Evolutionary conservation across 2,113 vertebrate species (phyloP).

Genomic region (Leucopternis melanops): DNA sequence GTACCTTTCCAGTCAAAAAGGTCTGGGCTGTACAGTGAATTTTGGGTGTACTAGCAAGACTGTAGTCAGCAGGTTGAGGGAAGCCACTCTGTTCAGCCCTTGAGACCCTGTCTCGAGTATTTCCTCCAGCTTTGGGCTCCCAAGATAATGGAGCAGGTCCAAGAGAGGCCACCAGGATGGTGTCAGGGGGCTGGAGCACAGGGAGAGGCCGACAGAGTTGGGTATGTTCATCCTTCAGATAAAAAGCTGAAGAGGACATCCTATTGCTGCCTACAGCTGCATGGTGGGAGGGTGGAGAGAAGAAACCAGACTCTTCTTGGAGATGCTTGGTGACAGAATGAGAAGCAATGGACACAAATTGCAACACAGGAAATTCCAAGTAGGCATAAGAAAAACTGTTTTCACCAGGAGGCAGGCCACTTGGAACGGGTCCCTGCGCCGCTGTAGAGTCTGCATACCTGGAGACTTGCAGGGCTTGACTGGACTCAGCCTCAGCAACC

Average conservation of each 20-base stretch:
- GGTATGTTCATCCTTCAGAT: background rate
- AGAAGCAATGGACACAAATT: background rate
- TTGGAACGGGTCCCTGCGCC: background rate
- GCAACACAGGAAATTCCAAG: background rate
- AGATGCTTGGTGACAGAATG: background rate
- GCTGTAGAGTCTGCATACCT: background rate
- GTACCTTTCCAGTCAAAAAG: background rate
- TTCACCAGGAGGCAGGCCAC: background rate
- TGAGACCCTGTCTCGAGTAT: background rate
- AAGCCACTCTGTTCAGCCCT: background rate
- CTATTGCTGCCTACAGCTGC: background rate
- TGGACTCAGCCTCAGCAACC: background rate
- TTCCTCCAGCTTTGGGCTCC: background rate
- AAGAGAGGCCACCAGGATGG: background rate
- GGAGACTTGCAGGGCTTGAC: background rate
- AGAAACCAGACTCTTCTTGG: background rate
- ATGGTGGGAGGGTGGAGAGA: background rate
- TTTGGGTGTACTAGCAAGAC: background rate
- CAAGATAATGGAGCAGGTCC: background rate
- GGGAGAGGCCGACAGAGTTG: no score
- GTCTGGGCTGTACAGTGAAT: background rate
- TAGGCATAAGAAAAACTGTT: background rate
- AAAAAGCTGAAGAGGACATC: background rate
- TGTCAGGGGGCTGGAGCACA: background rate
- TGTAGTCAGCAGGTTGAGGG: background rate